Conservation (phyloP, 2,888 invertebrate species). For the Metallyticus violacea region DNA sequence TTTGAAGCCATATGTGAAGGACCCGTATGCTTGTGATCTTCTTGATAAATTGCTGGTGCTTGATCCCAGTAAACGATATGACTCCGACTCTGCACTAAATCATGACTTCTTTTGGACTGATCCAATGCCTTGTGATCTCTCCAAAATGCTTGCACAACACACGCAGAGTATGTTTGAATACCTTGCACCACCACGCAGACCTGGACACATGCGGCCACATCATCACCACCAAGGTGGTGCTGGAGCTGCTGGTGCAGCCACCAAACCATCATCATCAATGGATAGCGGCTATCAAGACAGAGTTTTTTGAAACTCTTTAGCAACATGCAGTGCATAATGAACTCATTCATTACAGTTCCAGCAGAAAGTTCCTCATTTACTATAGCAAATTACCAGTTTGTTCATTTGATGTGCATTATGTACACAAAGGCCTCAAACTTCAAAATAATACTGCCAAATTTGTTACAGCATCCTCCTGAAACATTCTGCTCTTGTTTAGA, state of each 20-base stretch:
- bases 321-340: too few species aligned
- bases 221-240: conserved; percentile 59
- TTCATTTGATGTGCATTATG: too few species aligned
- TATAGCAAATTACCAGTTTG: too few species aligned
- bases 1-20: conserved; percentile 85
- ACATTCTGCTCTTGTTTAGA: too few species aligned
- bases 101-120: conserved; percentile 99
- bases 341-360: too few species aligned
- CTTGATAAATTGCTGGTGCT: conserved; percentile 87
- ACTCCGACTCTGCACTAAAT: conserved; percentile 90
- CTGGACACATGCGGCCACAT: conserved; percentile 65
- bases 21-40: conserved; percentile 88
- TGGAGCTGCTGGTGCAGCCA: conserved; percentile 38
- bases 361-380: not conserved
- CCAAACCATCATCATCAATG: conserved; percentile 50
- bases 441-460: not conserved
- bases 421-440: too few species aligned
- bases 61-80: conserved; percentile 84
- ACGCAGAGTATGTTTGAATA: conserved; percentile 95
- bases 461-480: too few species aligned
- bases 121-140: conserved; percentile 90
- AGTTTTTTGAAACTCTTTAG: conserved; percentile 65
- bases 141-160: conserved; percentile 88
- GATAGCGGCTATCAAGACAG: conserved; percentile 84
- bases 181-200: conserved; percentile 71